A percentile compares a stretch with the other conserved stretches of the same genome.
Conservation (phyloP, 2,888 invertebrate genomes). For the Opisthograptis luteolata region DNA sequence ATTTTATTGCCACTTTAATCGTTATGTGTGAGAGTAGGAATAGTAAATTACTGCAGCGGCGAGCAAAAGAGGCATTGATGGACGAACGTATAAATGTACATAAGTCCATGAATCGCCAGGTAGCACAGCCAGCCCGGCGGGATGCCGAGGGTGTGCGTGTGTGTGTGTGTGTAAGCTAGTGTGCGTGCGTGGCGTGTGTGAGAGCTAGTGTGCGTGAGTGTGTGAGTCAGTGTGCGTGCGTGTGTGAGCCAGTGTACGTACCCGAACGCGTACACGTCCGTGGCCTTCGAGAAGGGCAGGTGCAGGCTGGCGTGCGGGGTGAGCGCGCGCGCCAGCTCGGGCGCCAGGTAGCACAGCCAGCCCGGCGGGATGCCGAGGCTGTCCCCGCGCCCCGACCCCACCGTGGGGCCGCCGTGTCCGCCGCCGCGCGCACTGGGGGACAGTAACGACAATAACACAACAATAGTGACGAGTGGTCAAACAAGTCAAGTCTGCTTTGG, state of each 20-base stretch:
- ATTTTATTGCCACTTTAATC: too few relatives aligned
- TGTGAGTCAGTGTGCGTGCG: too few relatives aligned
- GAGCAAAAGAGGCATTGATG: too few relatives aligned
- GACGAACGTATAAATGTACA: too few relatives aligned
- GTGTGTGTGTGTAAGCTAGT: too few relatives aligned
- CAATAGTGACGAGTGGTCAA: too few relatives aligned
- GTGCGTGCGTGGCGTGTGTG: too few relatives aligned
- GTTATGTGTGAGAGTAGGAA: too few relatives aligned
- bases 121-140: constrained; percentile 99
- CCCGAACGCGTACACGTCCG: constrained; percentile 99
- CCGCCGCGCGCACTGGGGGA: constrained; percentile 28
- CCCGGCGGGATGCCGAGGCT: constrained; percentile 97
- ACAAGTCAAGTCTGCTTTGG: too few relatives aligned
- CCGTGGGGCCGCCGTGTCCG: constrained; percentile 18
- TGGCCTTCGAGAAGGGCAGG: constrained; percentile 95
- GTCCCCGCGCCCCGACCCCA: constrained; percentile 82
- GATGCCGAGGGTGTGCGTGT: constrained; percentile 94
- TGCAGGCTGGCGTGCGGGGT: constrained; percentile 92
- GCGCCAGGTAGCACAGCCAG: constrained; percentile 99
- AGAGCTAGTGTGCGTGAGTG: too few relatives aligned
- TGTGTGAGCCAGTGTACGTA: constrained; percentile 61
- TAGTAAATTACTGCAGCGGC: too few relatives aligned
- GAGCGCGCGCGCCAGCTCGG: constrained; percentile 96
- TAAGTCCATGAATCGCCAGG: too few relatives aligned
- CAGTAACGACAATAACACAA: not conserved